Evolutionary conservation across 1,140 invertebrate genomes (phyloP).

Genomic region (Drosophila auraria): DNA sequence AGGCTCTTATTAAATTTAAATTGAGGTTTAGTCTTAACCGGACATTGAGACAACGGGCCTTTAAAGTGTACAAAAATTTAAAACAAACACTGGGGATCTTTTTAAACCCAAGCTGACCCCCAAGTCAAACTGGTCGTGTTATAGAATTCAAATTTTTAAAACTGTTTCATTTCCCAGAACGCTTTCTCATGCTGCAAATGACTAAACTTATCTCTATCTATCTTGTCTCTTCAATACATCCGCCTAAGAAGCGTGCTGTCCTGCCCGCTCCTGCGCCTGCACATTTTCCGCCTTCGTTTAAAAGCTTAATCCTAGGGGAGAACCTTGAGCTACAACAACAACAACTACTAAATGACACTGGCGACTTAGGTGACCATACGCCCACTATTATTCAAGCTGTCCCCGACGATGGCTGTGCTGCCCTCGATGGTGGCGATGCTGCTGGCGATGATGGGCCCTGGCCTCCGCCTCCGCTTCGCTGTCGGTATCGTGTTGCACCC

Average conservation of each 20-base stretch:
- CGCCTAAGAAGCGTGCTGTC: constrained; percentile 24
- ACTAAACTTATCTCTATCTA: neutral
- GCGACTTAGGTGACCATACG: neutral
- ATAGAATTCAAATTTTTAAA: neutral
- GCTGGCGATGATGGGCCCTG: constrained; percentile 13
- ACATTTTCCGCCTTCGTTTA: constrained; percentile 27
- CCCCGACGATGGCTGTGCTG: constrained; percentile 26
- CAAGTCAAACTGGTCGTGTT: neutral
- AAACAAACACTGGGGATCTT: neutral
- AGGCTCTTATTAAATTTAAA: neutral
- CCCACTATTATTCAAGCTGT: constrained; percentile 46
- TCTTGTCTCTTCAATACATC: neutral
- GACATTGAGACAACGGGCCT: neutral
- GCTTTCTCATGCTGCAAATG: constrained; percentile 5
- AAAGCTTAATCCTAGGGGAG: constrained; percentile 48
- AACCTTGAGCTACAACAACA: constrained; percentile 53
- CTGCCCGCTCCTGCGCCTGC: neutral
- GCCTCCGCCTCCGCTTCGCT: constrained; percentile 33
- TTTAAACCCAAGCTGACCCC: neutral
- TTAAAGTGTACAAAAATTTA: neutral
- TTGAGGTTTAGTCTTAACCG: no score
- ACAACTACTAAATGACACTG: constrained; percentile 49
- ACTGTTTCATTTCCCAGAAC: constrained; percentile 1
- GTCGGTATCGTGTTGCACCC: constrained; percentile 9
- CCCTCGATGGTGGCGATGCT: constrained; percentile 21